These are phyloP conservation scores for Xylota sylvarum DNA, from an alignment of 2,888 invertebrate species.

Conservation along the genomic window DNA sequence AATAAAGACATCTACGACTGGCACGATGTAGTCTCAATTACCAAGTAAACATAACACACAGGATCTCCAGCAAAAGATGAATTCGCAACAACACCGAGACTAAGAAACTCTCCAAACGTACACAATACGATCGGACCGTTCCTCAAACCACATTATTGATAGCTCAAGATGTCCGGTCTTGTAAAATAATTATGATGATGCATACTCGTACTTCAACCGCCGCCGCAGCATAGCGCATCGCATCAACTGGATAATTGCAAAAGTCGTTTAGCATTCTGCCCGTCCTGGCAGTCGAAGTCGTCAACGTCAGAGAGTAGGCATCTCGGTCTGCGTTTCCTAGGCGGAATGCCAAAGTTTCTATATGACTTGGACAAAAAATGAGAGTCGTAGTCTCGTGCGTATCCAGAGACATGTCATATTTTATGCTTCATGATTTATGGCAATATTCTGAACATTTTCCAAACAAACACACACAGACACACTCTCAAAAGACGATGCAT, in stretches of 20 bases:
- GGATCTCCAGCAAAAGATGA: constrained; percentile 43
- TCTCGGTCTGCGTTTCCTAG: constrained; percentile 49
- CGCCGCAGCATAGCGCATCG: constrained; percentile 26
- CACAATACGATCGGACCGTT: constrained; percentile 66
- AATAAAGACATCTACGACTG: constrained; percentile 73
- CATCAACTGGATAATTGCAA: constrained; percentile 76
- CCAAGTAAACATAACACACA: constrained; percentile 63
- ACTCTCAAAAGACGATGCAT: constrained; percentile 20
- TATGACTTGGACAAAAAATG: constrained; percentile 22
- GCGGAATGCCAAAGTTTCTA: constrained; percentile 73
- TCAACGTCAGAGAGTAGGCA: constrained; percentile 32
- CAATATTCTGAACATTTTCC: constrained; percentile 69
- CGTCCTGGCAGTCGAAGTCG: constrained; percentile 41
- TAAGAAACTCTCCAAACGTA: constrained; percentile 70
- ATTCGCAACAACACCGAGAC: constrained; percentile 9
- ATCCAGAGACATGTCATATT: constrained; percentile 74
- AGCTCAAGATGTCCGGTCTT: constrained; percentile 77
- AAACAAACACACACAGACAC: constrained; percentile 46
- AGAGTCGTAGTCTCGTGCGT: constrained; percentile 68
- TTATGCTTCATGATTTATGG: constrained; percentile 75
- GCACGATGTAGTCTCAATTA: constrained; percentile 75
- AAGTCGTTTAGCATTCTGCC: constrained; percentile 76
- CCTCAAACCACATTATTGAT: constrained; percentile 73
- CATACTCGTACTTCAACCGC: constrained; percentile 67
- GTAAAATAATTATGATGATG: constrained; percentile 77